A percentile compares a stretch with the other conserved stretches of the same genome.
Conservation (phyloP, 2,797 vertebrate genomes). For the Bovichtus diacanthus region DNA sequence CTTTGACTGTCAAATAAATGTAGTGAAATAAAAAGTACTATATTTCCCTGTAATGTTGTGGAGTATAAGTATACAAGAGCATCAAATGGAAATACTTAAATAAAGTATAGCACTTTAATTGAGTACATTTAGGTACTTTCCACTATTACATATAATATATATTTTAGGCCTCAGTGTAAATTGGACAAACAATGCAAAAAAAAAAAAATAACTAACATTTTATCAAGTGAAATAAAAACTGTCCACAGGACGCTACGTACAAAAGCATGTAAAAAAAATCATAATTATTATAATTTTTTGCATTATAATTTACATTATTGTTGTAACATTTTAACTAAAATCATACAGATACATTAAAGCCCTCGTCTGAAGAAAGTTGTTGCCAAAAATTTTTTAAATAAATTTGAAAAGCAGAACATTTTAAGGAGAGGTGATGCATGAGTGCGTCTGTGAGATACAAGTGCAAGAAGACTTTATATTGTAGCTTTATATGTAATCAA, state of each 20-base stretch:
- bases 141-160: background rate
- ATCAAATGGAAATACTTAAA: conserved; percentile 1
- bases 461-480: conserved; percentile 5
- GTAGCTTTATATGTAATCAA: conserved; percentile 2
- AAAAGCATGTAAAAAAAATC: background rate
- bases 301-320: background rate
- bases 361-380: background rate
- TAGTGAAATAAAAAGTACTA: conserved; percentile 21
- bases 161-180: background rate
- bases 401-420: background rate
- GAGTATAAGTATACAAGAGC: background rate
- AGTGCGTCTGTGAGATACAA: background rate
- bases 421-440: background rate
- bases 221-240: background rate
- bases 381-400: background rate
- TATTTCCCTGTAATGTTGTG: background rate
- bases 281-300: background rate
- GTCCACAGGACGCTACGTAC: background rate
- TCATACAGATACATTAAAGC: background rate
- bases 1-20: conserved; percentile 49
- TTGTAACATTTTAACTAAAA: background rate
- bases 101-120: background rate
- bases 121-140: background rate
- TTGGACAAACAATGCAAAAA: background rate
- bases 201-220: no score